These are phyloP conservation scores for Pharmacophagus antenor DNA, from an alignment of 2,888 invertebrate genomes.

Conservation along the genomic window DNA sequence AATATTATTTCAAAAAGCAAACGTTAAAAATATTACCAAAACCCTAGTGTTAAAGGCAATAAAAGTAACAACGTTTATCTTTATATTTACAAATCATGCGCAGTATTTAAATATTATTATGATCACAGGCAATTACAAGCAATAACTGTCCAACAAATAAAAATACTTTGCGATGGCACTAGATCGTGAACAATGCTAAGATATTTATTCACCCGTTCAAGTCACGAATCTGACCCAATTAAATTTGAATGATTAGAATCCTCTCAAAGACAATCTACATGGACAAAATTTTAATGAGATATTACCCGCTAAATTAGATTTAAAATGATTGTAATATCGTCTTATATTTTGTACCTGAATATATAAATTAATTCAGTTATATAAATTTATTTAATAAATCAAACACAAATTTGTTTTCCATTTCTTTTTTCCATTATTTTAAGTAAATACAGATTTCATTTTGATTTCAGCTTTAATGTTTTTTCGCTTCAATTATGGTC, in stretches of 20 bases:
- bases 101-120: no score
- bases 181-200: conserved; percentile 13
- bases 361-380: not conserved
- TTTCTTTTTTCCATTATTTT: no score
- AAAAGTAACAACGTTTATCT: no score
- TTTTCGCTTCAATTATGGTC: no score
- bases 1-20: no score
- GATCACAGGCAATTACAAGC: not conserved
- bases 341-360: not conserved
- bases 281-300: conserved; percentile 29
- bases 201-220: conserved; percentile 23
- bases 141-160: not conserved
- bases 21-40: no score
- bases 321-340: conserved; percentile 22
- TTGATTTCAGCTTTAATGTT: no score
- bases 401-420: no score
- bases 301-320: conserved; percentile 25
- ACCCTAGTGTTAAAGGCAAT: no score
- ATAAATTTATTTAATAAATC: not conserved
- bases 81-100: no score
- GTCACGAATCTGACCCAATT: conserved; percentile 29
- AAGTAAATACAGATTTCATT: no score
- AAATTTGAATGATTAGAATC: conserved; percentile 26
- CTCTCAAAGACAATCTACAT: conserved; percentile 24
- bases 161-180: not conserved